Evolutionary conservation across 2,113 vertebrate species (phyloP).

Genomic region (Rhinoderma darwinii): DNA sequence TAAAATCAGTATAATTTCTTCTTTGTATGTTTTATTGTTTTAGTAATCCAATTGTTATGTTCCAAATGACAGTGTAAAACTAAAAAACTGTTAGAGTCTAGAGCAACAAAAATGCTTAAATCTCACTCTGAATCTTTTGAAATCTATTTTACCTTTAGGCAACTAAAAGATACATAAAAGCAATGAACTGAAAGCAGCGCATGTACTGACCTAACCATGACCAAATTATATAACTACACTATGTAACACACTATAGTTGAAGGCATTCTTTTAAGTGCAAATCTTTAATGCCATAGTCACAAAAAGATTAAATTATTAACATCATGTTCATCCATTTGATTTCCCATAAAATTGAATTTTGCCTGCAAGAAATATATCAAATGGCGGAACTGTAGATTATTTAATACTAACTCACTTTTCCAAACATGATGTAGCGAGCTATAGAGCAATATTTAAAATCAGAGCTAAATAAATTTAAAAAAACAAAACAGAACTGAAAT

Average conservation of each 20-base stretch:
- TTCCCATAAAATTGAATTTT: not conserved
- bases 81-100: not conserved
- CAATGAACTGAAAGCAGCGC: slow-evolving; percentile 14
- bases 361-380: not conserved
- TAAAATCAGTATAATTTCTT: too few relatives aligned
- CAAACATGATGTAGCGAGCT: not conserved
- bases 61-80: not conserved
- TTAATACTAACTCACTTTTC: not conserved
- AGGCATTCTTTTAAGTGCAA: slow-evolving; percentile 40
- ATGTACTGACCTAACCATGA: slow-evolving; percentile 33
- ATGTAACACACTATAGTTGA: not conserved
- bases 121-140: not conserved
- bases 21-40: too few relatives aligned
- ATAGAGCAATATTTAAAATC: too few relatives aligned
- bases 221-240: slow-evolving; percentile 42
- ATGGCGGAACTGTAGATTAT: not conserved
- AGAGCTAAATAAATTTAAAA: too few relatives aligned
- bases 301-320: slow-evolving; percentile 50
- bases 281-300: slow-evolving; percentile 47
- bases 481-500: too few relatives aligned
- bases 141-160: slow-evolving; percentile 27
- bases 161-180: slow-evolving; percentile 20
- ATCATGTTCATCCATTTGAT: slow-evolving; percentile 44
- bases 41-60: too few relatives aligned
- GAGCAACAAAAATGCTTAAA: not conserved